Evolutionary conservation across 2,888 invertebrate genomes (phyloP), one percentile per base, ranked within the genome.

Genomic region (Dolichomitus sp.): DNA sequence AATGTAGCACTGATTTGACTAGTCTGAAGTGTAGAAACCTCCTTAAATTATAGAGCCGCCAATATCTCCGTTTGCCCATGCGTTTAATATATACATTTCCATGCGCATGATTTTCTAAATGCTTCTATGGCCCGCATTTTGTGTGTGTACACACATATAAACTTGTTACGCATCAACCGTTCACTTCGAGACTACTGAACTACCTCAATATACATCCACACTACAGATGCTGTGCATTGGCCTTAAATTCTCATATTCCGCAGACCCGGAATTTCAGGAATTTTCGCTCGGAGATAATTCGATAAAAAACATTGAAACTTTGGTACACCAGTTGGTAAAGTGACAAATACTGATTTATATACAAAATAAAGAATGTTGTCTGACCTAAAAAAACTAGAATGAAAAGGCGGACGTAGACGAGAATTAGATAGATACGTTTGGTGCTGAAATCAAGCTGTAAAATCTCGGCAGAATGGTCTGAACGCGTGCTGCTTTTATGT

Each of bases 111-210:
- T 23, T 23, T 23, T 23, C 23, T 23, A 23, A 1, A 23, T 23
- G 23, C 2, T 6, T n/a, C 37, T n/a, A 17, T 14, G 33, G 37
- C 59, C 59, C 17, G 37, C 37, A 37, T 9, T 3, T 1, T 0
- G 9, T 30, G 4, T 6, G 2, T n/a, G 6, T 14, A 33, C 2
- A n/a, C 30, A 27, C 14, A 14, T 6, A 4, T 59, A 14, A 17
- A 17, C 17, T 37, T 12, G 33, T 37, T 37, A 37, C 17, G 37
- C 59, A 33, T 59, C 37, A 59, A 59, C 33, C n/a, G 59, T 59
- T 40, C 4, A n/a, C 9, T 19, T 11, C 61, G 40, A 11, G 61
- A 40, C 23, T 4, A 40, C 23, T 23, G 37, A 37, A 9, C 5
- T 37, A 17, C 9, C 23, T 12, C 4, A 37, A 40, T 40, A 40